Percentiles rank a stretch among this genome's conserved stretches.
Evolutionary conservation across 2,888 invertebrate species (phyloP).

Genomic region (Laspeyria flexula): DNA sequence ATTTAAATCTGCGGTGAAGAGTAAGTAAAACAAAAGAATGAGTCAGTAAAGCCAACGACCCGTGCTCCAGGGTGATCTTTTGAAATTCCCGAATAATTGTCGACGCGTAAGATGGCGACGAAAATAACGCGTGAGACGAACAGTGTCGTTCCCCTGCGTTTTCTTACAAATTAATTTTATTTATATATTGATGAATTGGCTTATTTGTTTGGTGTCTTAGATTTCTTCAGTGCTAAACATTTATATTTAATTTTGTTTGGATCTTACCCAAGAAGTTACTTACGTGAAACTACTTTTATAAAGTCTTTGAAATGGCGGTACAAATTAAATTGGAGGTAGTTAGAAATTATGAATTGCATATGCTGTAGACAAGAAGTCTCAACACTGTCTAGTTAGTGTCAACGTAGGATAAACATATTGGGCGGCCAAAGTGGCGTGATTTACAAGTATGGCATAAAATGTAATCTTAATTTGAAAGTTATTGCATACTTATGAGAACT

Average conservation of each 20-base stretch:
- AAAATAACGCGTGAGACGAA: constrained; percentile 75
- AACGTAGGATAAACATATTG: constrained; percentile 3
- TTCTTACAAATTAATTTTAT: constrained; percentile 79
- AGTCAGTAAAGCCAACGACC: constrained; percentile 80
- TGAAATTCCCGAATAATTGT: constrained; percentile 85
- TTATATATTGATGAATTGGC: constrained; percentile 80
- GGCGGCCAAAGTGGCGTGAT: not conserved
- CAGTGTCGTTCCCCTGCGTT: constrained; percentile 72
- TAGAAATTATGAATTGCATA: constrained; percentile 5
- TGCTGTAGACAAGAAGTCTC: constrained; percentile 5
- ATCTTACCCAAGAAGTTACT: constrained; percentile 29
- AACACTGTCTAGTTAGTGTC: constrained; percentile 15
- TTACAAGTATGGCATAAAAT: constrained; percentile 3
- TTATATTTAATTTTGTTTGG: constrained; percentile 33
- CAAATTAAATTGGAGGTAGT: not conserved
- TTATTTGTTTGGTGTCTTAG: constrained; percentile 66
- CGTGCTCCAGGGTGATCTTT: constrained; percentile 81
- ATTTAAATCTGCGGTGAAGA: constrained; percentile 47
- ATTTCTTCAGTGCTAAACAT: constrained; percentile 24
- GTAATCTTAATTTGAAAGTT: constrained; percentile 17
- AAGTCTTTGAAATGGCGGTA: not conserved
- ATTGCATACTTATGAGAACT: constrained; percentile 13
- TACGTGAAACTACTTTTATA: constrained; percentile 2
- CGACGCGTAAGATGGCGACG: constrained; percentile 79
- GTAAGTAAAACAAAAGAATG: constrained; percentile 79